Evolutionary conservation across 2,113 vertebrate species (phyloP).

Genomic region (Scomber scombrus): DNA sequence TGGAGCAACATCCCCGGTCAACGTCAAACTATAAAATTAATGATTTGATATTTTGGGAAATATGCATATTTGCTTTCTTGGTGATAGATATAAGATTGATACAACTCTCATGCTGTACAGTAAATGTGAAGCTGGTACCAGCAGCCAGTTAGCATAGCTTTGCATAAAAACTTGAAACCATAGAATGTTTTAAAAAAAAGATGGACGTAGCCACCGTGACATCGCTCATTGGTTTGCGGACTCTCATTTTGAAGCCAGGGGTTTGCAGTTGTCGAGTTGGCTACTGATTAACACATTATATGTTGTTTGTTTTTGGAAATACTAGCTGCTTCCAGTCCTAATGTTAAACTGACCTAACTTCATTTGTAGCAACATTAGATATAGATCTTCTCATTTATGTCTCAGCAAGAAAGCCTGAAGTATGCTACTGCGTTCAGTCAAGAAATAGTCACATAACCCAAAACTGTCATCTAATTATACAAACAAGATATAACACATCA

Average conservation of each 20-base stretch:
- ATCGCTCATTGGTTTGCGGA: no score
- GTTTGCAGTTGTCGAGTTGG: no score
- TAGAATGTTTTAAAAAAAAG: no score
- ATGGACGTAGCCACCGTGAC: no score
- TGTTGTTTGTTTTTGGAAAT: neutral
- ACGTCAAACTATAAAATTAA: neutral
- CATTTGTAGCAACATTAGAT: no score
- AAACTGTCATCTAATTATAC: no score
- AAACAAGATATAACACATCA: no score
- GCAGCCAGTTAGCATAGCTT: conserved; percentile 4
- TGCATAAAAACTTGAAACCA: neutral
- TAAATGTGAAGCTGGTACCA: neutral
- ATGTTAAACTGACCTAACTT: neutral
- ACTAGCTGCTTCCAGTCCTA: neutral
- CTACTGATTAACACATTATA: neutral
- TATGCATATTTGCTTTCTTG: neutral
- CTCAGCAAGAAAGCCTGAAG: no score
- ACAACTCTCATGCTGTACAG: neutral
- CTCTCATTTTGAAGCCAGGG: no score
- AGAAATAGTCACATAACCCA: no score
- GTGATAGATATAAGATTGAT: neutral
- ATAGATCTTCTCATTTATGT: no score
- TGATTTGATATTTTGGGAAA: neutral
- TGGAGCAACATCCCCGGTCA: neutral
- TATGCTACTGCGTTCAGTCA: no score